Evolutionary conservation across 2,113 vertebrate genomes (phyloP).

Genomic region (Vanacampus margaritifer): DNA sequence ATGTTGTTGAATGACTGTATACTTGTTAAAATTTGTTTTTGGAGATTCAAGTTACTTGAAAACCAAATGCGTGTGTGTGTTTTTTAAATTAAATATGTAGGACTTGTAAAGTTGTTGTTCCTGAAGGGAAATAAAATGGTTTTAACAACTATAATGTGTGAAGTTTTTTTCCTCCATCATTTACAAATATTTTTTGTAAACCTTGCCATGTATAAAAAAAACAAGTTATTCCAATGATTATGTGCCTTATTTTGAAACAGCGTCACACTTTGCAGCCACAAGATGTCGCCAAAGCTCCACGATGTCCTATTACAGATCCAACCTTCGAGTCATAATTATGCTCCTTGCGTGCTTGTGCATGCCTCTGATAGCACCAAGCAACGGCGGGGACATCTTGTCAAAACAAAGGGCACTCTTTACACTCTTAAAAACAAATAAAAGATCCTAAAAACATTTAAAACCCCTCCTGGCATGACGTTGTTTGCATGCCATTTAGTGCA

Average conservation of each 20-base stretch:
- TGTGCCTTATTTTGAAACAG: not conserved
- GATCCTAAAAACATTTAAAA: not conserved
- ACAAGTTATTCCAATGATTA: no score
- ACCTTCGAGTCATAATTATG: not conserved
- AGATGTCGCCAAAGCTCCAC: not conserved
- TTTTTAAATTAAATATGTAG: not conserved
- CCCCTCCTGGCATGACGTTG: not conserved
- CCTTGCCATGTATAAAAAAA: not conserved
- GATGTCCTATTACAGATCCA: not conserved
- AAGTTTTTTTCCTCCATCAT: no score
- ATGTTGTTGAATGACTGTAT: not conserved
- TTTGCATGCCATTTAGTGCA: not conserved
- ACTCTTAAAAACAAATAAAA: not conserved
- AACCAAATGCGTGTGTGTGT: not conserved
- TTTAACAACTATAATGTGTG: not conserved
- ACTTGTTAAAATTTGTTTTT: not conserved
- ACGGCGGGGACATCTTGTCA: not conserved
- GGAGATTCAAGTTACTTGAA: not conserved
- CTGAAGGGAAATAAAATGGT: not conserved
- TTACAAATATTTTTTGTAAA: not conserved
- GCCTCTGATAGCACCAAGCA: not conserved
- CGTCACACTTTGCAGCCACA: not conserved
- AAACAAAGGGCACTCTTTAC: not conserved
- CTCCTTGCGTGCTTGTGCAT: not conserved
- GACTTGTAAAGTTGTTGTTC: not conserved